Base-by-base conservation (phyloP, 2,888 invertebrate genomes). In the Caenorhabditis sulstoni region DNA sequence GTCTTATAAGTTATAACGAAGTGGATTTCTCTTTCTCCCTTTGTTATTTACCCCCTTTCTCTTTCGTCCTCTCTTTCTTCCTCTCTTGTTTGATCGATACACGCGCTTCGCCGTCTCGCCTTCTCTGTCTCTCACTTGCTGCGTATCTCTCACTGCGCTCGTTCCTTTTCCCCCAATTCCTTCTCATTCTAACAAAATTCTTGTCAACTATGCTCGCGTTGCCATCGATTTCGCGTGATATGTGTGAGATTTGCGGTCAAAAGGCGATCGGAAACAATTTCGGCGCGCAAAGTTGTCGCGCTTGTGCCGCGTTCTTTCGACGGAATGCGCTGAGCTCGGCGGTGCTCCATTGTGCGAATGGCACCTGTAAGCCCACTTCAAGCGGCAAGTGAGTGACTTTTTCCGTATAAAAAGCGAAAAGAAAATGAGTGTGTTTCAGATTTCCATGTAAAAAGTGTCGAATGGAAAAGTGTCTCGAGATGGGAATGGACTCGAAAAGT, bases 281-380 rank as follows among this genome's bases (percentile, higher is more conserved):
- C 58, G 79, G 55, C 53, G 75, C 52, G 50, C 65, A 47, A 62
- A 81, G 50, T 39, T 83, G 65, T 78, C 79, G 37, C 4, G 74
- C 45, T 37, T 83, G 67, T 41, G 67, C 67, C 11, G 58, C 58
- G 39, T 67, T 77, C 37, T 77, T 77, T 37, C 39, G 76, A 37
- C 52, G 29, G 12, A 59, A 59, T 39, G 57, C 57, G 8, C 3
- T 7, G 35, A 35, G 29, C 8, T 8, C 16, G 16, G 16, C 7
- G 11, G 12, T 4, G 2, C 12, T 16, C 2, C 4, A 47, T 4
- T 55, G 55, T 7, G 3, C 18, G 55, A 55, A 1, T 37, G 29
- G 29, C 11, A 12, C 4, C 7, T 29, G 29, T 29, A 29, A 29
- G 7, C 29, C 1, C 20, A 22, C 14, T 65, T 16, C 44, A 18